Percentiles rank a stretch among this genome's conserved stretches.
Evolutionary conservation across 2,888 invertebrate species (phyloP).

Genomic region (Resseliella maxima): DNA sequence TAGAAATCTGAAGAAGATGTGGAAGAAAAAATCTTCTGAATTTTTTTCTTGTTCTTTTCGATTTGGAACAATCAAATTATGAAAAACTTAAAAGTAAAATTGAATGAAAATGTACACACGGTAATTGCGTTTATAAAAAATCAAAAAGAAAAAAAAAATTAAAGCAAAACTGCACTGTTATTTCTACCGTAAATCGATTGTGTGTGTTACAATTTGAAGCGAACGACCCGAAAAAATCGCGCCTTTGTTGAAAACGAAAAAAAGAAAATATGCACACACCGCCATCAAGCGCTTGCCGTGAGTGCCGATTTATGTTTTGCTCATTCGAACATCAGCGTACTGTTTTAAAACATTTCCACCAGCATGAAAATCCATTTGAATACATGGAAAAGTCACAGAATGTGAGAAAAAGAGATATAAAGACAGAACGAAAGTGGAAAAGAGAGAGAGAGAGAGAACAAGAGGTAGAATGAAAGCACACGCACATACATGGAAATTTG

Average conservation of each 20-base stretch:
- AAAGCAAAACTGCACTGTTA: not conserved
- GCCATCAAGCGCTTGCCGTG: constrained; percentile 30
- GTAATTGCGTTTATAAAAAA: not conserved
- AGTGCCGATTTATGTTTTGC: constrained; percentile 13
- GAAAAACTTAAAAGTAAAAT: not conserved
- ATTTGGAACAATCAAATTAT: too few relatives aligned
- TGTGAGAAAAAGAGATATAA: not conserved
- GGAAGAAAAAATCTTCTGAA: too few relatives aligned
- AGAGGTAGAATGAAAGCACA: not conserved
- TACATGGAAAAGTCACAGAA: not conserved
- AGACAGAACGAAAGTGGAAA: not conserved
- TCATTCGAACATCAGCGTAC: not conserved
- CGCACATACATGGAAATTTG: not conserved
- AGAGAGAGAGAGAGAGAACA: not conserved
- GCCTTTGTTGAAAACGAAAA: constrained; percentile 30
- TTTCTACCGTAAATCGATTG: not conserved
- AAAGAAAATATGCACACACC: constrained; percentile 53
- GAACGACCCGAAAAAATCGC: constrained; percentile 51
- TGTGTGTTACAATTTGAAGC: constrained; percentile 20
- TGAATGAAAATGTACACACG: not conserved
- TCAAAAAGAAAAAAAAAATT: not conserved
- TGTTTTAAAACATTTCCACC: not conserved
- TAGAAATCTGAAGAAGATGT: not conserved
- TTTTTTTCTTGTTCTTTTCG: too few relatives aligned
- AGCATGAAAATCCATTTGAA: not conserved